These are phyloP conservation scores for Megathymus violae DNA, from an alignment of 1,140 invertebrate genomes.

Conservation along the genomic window DNA sequence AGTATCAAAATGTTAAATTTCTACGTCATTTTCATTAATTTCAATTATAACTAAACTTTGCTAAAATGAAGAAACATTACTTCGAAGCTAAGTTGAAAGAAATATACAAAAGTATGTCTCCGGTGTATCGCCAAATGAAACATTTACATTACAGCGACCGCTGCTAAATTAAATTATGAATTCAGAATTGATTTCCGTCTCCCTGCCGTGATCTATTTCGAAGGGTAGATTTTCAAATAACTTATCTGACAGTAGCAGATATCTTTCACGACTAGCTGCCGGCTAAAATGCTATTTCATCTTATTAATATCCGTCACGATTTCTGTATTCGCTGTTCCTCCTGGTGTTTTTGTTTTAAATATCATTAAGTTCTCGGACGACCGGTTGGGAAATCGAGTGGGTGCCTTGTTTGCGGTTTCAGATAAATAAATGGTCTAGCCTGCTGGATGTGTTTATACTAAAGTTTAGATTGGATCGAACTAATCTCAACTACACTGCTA, in stretches of 20 bases:
- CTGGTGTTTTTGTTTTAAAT: slow-evolving; percentile 28
- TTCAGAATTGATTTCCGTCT: slow-evolving; percentile 62
- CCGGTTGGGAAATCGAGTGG: slow-evolving; percentile 30
- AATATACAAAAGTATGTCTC: slow-evolving; percentile 39
- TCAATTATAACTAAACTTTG: slow-evolving; percentile 11
- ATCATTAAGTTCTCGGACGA: slow-evolving; percentile 30
- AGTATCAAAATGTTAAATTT: too few relatives aligned
- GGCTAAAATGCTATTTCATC: slow-evolving; percentile 35
- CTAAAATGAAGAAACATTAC: slow-evolving; percentile 20
- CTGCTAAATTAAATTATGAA: slow-evolving; percentile 69
- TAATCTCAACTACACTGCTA: slow-evolving; percentile 21
- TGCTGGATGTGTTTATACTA: slow-evolving; percentile 25
- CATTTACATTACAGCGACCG: slow-evolving; percentile 54
- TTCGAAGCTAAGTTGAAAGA: slow-evolving; percentile 38
- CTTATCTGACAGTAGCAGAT: slow-evolving; percentile 50
- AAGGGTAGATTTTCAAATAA: slow-evolving; percentile 49
- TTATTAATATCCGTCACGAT: slow-evolving; percentile 36
- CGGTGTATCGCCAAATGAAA: slow-evolving; percentile 59
- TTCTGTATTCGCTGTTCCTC: slow-evolving; percentile 28
- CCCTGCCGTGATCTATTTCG: slow-evolving; percentile 55
- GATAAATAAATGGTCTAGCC: slow-evolving; percentile 22
- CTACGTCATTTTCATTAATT: slow-evolving; percentile 12
- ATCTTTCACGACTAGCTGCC: slow-evolving; percentile 42
- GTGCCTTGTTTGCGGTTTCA: slow-evolving; percentile 30
- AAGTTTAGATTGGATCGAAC: slow-evolving; percentile 27